Evolutionary conservation across 2,797 vertebrate species (phyloP), one percentile per base, ranked within the genome.

Genomic region (Siniperca obscura): DNA sequence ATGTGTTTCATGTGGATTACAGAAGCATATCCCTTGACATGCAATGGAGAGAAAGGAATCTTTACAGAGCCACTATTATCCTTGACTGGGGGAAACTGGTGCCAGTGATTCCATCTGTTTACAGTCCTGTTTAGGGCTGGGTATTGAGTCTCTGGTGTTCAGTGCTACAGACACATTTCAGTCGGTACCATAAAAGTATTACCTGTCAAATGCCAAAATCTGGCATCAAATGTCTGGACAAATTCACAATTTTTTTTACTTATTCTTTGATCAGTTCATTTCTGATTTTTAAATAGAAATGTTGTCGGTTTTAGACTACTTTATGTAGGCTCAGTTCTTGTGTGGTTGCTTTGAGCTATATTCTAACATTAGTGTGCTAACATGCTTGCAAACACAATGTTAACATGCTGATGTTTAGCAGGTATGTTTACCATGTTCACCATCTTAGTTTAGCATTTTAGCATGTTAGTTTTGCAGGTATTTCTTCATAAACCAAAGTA

Each of bases 1-100:
- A 5, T 56, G 62, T 83, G 66, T 78, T 78, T 67, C 53, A 50
- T 70, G 36, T 4, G 0, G 21, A 68, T 81, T 68, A 72, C n/a
- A 42, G 66, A 61, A 57, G 67, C 68, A 8, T 74, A 59, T 73
- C 38, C 21, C 9, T 25, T 59, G 57, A 80, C 66, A 22, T 75
- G 76, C 42, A 64, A 1, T 2, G 17, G 36, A 62, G 30, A n/a
- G 71, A 70, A 48, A n/a, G 61, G 0, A 50, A 34, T 64, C 65
- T 67, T 36, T 74, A 67, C 67, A 76, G 69, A 71, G 61, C 21
- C 8, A 0, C 62, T 81, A 42, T 76, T 55, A 70, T 62, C 44
- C 65, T 13, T 60, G 52, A 71, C 69, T 74, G 61, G 19, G 66
- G 73, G 44, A 66, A 79, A 62, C 44, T 56, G 3, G 59, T 40